Base-by-base conservation (phyloP, 1,140 invertebrate genomes). In the Holcopasites calliopsidis region DNA sequence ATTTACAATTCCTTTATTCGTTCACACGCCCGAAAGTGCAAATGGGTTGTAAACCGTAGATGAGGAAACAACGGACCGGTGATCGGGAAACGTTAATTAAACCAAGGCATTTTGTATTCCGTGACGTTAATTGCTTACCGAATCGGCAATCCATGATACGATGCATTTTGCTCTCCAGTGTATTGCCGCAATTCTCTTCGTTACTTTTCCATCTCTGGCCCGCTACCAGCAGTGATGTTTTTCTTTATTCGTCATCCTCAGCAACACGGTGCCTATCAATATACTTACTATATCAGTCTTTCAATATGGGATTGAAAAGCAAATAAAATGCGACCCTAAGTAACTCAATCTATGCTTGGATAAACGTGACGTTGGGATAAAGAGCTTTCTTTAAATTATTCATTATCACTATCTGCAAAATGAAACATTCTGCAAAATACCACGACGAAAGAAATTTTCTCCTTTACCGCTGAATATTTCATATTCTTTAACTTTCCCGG, bases 71-170 rank as follows among this genome's bases (percentile, higher is more conserved):
- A 69, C 54, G 54, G 44, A 18, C 33, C 23, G 31, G 4, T 40
- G 26, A 69, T 50, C 66, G 26, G 44, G 33, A 42, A 33, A 35
- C 55, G 55, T 70, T 76, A 76, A 76, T 76, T 76, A 66, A 47
- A 61, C 40, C 33, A 21, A 42, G 21, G 26, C 18, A 42, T 76
- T 76, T 76, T 49, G 73, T 35, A 70, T 70, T 70, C 73, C 73
- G 70, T 26, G 33, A 60, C 44, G 52, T 68, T 75, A 76, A 76
- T 70, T 76, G 73, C 66, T 61, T 35, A 52, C 26, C 66, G 66
- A 70, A 76, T 76, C 60, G 42, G 47, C 26, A 60, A 54, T 60
- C 44, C 28, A 58, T 50, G 44, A 47, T 57, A 54, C 55, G 54
- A 49, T 70, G 70, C 65, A 28, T n/a, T 69, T 69, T 50, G 73